These are phyloP conservation scores for Noctuana brunneofusca DNA, from an alignment of 2,888 invertebrate species.

Conservation along the genomic window DNA sequence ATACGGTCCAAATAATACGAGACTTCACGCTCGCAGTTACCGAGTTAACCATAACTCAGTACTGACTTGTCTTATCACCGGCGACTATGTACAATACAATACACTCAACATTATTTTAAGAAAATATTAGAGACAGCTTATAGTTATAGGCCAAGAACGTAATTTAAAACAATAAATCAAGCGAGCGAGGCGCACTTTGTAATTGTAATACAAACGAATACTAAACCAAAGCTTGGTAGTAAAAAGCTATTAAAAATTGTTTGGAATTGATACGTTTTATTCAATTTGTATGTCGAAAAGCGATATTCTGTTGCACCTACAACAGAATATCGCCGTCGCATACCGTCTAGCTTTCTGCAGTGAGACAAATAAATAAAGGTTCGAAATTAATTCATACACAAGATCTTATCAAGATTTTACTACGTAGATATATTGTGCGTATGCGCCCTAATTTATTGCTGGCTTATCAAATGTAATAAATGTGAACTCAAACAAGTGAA, in stretches of 20 bases:
- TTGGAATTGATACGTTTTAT: too few relatives aligned
- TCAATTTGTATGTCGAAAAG: too few relatives aligned
- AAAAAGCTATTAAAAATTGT: too few relatives aligned
- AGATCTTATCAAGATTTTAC: constrained; percentile 7
- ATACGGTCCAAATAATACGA: constrained; percentile 5
- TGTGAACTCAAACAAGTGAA: background rate
- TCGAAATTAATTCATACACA: constrained; percentile 4
- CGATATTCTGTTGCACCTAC: too few relatives aligned
- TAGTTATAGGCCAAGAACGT: too few relatives aligned
- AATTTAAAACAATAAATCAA: too few relatives aligned
- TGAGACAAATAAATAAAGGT: background rate
- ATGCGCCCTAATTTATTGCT: background rate
- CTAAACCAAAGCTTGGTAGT: too few relatives aligned
- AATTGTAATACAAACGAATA: too few relatives aligned
- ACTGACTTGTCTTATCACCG: background rate
- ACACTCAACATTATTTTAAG: too few relatives aligned
- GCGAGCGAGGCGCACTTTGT: too few relatives aligned
- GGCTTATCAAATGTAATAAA: background rate
- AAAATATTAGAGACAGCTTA: too few relatives aligned
- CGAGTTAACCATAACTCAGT: background rate
- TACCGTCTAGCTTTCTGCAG: background rate
- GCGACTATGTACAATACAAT: background rate
- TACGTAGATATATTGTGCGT: background rate
- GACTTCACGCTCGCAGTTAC: constrained; percentile 5
- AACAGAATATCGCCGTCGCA: background rate